Conservation (phyloP, 2,113 vertebrate genomes). For the Dinomys branickii region DNA sequence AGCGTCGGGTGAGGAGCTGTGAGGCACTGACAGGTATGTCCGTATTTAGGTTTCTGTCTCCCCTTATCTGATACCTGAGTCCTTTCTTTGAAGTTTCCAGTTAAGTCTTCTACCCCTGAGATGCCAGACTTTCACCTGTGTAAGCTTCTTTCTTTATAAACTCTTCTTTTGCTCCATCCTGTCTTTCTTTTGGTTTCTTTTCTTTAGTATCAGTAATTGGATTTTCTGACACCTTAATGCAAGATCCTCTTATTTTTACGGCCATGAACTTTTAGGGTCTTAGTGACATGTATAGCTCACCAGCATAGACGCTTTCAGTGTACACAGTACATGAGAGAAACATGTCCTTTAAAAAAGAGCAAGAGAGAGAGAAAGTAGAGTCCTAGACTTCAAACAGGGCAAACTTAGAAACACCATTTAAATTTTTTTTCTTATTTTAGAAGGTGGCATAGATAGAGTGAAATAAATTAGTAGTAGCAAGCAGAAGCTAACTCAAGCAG, state of each 20-base stretch:
- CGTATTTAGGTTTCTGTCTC: slow-evolving; percentile 14
- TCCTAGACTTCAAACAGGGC: slow-evolving; percentile 21
- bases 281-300: slow-evolving; percentile 39
- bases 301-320: slow-evolving; percentile 13
- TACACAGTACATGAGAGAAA: slow-evolving; percentile 44
- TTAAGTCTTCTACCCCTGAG: not conserved
- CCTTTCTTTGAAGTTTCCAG: slow-evolving; percentile 63
- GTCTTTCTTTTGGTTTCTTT: slow-evolving; percentile 61
- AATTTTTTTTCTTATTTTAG: slow-evolving; percentile 54
- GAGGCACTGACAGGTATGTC: slow-evolving; percentile 34
- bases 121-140: slow-evolving; percentile 55
- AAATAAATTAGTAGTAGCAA: slow-evolving; percentile 74
- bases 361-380: not conserved
- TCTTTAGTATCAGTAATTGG: slow-evolving; percentile 69
- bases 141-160: slow-evolving; percentile 73
- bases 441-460: slow-evolving; percentile 59
- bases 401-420: not conserved
- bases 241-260: slow-evolving; percentile 65
- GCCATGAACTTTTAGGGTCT: slow-evolving; percentile 63
- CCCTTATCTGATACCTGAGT: slow-evolving; percentile 34
- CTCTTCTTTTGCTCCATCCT: slow-evolving; percentile 55
- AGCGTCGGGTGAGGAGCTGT: not conserved
- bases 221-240: slow-evolving; percentile 63
- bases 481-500: slow-evolving; percentile 68
- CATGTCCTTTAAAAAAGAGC: not conserved